These are phyloP conservation scores for Caranx ignobilis DNA, from an alignment of 2,113 vertebrate species.

Conservation along the genomic window DNA sequence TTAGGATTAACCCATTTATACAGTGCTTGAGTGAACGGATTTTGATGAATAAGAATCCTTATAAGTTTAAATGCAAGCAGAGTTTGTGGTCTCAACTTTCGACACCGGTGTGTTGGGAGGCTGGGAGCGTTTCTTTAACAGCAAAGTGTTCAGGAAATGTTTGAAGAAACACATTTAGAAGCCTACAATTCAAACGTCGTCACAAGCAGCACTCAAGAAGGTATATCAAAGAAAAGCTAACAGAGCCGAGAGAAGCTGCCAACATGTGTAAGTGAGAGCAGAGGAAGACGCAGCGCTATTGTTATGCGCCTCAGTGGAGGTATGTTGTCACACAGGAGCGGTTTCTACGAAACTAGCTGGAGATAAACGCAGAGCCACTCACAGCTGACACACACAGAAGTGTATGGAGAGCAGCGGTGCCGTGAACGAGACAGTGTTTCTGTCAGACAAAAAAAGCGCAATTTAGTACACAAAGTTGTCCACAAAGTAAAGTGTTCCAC, in stretches of 20 bases:
- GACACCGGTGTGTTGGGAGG: background rate
- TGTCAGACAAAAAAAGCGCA: background rate
- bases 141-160: background rate
- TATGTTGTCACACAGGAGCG: conserved; percentile 65
- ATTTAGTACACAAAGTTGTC: background rate
- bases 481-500: background rate
- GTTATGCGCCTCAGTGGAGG: conserved; percentile 52
- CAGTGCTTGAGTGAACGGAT: background rate
- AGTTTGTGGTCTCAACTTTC: background rate
- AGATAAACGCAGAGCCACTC: conserved; percentile 34
- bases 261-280: conserved; percentile 27
- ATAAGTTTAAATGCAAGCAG: background rate
- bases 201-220: background rate
- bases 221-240: background rate
- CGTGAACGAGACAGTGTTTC: accelerated
- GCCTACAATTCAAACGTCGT: background rate
- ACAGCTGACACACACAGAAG: no score
- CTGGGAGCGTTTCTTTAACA: background rate
- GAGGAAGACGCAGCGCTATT: conserved; percentile 43
- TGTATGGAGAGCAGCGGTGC: background rate
- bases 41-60: background rate
- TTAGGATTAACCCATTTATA: background rate
- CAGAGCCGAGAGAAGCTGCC: background rate
- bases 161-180: background rate
- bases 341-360: conserved; percentile 81